Base-by-base conservation (phyloP, 2,797 vertebrate genomes). In the Tragopan temminckii region DNA sequence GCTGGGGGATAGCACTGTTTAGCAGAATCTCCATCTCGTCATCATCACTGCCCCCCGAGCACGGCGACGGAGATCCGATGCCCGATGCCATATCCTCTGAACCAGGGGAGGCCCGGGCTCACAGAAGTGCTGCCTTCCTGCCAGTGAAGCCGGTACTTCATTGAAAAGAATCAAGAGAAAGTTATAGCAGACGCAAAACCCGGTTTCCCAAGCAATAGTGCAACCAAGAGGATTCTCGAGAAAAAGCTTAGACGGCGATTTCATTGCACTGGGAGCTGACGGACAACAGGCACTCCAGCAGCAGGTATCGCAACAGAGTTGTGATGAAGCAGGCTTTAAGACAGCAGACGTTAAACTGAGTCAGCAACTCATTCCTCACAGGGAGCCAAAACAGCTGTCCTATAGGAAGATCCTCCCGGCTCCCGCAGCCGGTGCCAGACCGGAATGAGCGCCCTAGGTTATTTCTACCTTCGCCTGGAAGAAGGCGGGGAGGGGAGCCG, bases 21-120 rank as follows among this genome's bases (percentile, higher is more conserved):
- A 98, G 70, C 45, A 98, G 94, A 90, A 98, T 97, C 86, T 98
- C 98, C 97, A 98, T 98, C 6, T 98, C 98, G 33, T 98, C 98
- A 42, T 98, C 98, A 55, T 98, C 98, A 2, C 98, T 98, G 96
- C 97, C 98, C 66, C 97, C 98, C 0, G 98, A 98, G 93, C 98
- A 98, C 0, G 97, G 98, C 18, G 98, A 98, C 3, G 97, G 98
- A 85, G 98, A 98, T 42, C 98, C 98, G 50, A 98, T 97, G 95
- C 96, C 97, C 6, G 98, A 98, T 78, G 98, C 98, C 98, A 98
- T 98, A 96, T 97, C 93, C 97, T 97, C 97, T 96, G 24, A 69
- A 19, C 25, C 0, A 18, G 46, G 69, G 69, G 91, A 84, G 78
- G 93, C 62, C 69, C 53, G 43, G 95, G 76, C 85, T 97, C 85